Evolutionary conservation across 2,113 vertebrate species (phyloP), one percentile per base, ranked within the genome.

Genomic region (Forbesichthys agassizii): DNA sequence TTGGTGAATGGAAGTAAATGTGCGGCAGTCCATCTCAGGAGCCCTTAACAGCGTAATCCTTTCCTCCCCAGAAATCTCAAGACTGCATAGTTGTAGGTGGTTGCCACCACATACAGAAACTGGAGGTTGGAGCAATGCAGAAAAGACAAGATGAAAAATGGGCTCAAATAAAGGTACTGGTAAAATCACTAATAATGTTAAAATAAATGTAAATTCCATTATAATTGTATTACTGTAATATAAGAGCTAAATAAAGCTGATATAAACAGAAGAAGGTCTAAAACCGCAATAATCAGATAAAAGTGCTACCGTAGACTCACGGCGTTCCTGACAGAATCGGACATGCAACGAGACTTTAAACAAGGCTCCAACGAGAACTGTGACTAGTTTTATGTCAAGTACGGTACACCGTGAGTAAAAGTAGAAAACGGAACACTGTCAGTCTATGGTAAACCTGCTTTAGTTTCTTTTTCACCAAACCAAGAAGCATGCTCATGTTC

Each of bases 81-180:
- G 73, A 99, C 93, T 3, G 97, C 98, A 0, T 96, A 99, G 93
- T 99, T 99, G 93, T 98, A 99, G 89, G 98, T 96, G 82, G 96
- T 91, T 1, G 97, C 94, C 9, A 95, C 92, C 83, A 98, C 93
- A 81, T 95, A 99, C 77, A 98, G 90, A 83, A 99, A 90, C 98
- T 99, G 90, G 51, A 83, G 77, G 56, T 27, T 9, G 51, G 11
- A 49, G 46, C 14, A 59, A 9, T 12, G 47, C 0, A 36, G 13
- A 57, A 11, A 4, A 64, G 6, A 33, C 13, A 10, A 33, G 20
- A 52, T 12, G 18, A 55, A 3, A 12, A 20, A 27, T 14, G 46
- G 18, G n/a, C 10, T 12, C 11, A 18, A 5, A 58, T 9, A 33
- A 13, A 48, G 7, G 47, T 57, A 11, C 11, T 33, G 9, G 55